Percentiles rank a stretch among this genome's conserved stretches.
Conservation (phyloP, 2,797 vertebrate genomes). For the Lates japonicus region DNA sequence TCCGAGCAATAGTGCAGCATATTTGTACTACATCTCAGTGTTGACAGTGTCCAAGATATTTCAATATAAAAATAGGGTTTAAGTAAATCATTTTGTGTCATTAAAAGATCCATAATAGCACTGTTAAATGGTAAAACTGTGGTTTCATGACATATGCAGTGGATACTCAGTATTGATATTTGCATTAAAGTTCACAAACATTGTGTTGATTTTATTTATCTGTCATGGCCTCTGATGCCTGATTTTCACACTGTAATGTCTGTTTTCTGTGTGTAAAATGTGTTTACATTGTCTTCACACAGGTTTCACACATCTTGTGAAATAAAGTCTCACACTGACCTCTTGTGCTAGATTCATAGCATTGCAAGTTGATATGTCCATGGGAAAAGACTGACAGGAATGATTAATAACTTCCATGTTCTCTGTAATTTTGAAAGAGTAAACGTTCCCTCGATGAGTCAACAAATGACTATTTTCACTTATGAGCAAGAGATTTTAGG, state of each 20-base stretch:
- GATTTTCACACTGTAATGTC: background rate
- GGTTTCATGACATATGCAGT: too few relatives aligned
- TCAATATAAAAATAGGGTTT: background rate
- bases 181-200: background rate
- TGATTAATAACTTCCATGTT: background rate
- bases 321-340: conserved; percentile 47
- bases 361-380: conserved; percentile 14
- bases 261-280: background rate
- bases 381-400: background rate
- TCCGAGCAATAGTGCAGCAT: background rate
- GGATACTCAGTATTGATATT: background rate
- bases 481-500: background rate
- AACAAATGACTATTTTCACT: background rate
- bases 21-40: background rate
- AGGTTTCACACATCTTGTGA: background rate
- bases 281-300: conserved; percentile 6
- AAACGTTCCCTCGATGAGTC: background rate
- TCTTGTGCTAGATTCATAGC: conserved; percentile 49
- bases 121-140: background rate
- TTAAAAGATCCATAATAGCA: background rate
- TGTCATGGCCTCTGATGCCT: background rate
- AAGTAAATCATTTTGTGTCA: background rate
- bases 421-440: background rate
- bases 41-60: background rate
- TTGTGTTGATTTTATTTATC: background rate